A percentile compares a stretch with the other conserved stretches of the same genome.
These are phyloP conservation scores for Tragelaphus oryx DNA, from an alignment of 2,797 vertebrate genomes.

Conservation along the genomic window DNA sequence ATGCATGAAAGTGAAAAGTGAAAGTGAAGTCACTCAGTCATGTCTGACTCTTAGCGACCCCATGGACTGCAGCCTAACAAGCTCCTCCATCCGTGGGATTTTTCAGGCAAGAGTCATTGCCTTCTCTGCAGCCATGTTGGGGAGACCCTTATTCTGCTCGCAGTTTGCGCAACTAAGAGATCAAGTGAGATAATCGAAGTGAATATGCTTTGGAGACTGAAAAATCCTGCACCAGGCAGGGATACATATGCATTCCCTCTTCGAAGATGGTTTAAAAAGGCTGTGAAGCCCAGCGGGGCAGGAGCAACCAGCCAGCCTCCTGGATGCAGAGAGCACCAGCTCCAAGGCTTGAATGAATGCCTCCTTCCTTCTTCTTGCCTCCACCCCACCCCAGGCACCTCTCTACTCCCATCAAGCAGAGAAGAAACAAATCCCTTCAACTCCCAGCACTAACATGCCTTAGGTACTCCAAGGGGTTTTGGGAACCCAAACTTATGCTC, in stretches of 20 bases:
- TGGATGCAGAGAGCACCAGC: background rate
- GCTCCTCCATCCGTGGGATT: background rate
- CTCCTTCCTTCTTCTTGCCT: background rate
- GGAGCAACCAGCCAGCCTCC: background rate
- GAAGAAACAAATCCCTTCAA: background rate
- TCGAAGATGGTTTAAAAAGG: conserved; percentile 25
- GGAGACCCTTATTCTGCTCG: background rate
- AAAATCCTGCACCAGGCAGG: background rate
- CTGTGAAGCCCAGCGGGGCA: background rate
- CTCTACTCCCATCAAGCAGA: background rate
- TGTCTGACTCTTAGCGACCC: background rate
- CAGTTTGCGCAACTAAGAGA: background rate
- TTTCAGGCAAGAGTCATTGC: background rate
- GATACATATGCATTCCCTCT: background rate
- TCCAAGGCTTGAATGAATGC: background rate
- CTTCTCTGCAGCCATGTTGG: background rate
- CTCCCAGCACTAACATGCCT: background rate
- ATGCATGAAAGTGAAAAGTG: background rate
- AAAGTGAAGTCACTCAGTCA: background rate
- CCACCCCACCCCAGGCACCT: background rate
- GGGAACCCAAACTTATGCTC: background rate
- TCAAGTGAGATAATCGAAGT: background rate
- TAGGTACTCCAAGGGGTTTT: too few species aligned
- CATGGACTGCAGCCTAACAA: background rate
- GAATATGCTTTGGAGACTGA: background rate